phyloP scores from a whole-genome alignment of 1,140 invertebrate species.

The Ganaspis sp. region DNA sequence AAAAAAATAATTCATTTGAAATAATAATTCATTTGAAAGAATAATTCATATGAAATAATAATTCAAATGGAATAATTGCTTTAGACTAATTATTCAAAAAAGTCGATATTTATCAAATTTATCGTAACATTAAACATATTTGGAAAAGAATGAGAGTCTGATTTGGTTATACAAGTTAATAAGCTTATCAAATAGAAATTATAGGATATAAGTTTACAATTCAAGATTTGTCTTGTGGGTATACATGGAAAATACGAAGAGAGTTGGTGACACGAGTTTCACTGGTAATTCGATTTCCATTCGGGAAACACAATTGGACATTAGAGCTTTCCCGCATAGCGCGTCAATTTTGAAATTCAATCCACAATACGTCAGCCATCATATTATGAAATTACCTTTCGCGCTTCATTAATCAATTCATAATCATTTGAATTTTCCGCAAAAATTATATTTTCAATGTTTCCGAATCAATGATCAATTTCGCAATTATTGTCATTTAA shows the following conservation, averaged over 20 bases:
- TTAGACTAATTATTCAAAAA: too few species aligned
- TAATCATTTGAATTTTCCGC: too few species aligned
- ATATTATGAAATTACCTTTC: not conserved
- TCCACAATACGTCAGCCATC: constrained; percentile 4
- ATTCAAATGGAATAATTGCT: too few species aligned
- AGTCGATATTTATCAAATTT: too few species aligned
- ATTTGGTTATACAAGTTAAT: constrained; percentile 55
- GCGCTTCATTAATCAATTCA: not conserved
- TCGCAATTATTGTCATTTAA: too few species aligned
- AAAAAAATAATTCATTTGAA: too few species aligned
- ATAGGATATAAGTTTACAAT: not conserved
- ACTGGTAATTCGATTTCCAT: constrained; percentile 24
- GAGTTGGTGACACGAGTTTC: constrained; percentile 14
- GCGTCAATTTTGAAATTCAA: constrained; percentile 1
- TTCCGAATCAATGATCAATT: too few species aligned
- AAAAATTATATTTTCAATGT: too few species aligned
- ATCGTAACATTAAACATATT: too few species aligned
- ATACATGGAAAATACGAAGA: not conserved
- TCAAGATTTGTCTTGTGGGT: not conserved
- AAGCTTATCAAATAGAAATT: constrained; percentile 39
- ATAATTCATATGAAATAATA: too few species aligned
- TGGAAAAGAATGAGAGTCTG: not conserved
- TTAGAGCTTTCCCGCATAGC: constrained; percentile 5
- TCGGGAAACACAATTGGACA: constrained; percentile 21
- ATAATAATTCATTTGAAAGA: too few species aligned